These are phyloP conservation scores for Lamellibrachia columna DNA, from an alignment of 2,888 invertebrate genomes.

Conservation along the genomic window DNA sequence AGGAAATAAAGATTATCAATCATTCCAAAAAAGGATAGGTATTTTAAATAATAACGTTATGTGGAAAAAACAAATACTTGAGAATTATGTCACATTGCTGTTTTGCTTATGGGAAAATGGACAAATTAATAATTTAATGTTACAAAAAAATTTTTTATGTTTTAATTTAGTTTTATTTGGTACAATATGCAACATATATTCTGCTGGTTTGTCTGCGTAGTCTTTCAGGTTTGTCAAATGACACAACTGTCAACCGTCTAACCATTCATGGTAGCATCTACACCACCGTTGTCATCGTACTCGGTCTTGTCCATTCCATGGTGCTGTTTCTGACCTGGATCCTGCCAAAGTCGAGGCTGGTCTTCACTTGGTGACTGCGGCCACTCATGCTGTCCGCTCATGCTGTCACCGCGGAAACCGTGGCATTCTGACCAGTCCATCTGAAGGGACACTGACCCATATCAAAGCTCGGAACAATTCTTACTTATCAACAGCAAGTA, in stretches of 20 bases:
- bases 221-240: neutral
- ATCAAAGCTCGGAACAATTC: neutral
- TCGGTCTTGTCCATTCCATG: neutral
- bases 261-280: neutral
- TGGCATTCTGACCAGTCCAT: neutral
- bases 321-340: neutral
- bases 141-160: too few relatives aligned
- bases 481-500: neutral
- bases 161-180: too few relatives aligned
- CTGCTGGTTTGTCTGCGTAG: neutral
- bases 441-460: neutral
- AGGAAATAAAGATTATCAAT: too few relatives aligned
- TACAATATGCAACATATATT: too few relatives aligned
- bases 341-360: neutral
- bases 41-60: too few relatives aligned
- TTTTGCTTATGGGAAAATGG: too few relatives aligned
- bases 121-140: too few relatives aligned
- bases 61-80: too few relatives aligned
- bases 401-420: neutral
- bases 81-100: too few relatives aligned
- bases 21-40: too few relatives aligned
- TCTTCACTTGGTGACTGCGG: neutral
- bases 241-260: neutral
- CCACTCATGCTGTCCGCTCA: neutral
- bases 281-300: too few relatives aligned